Percentiles rank a stretch among this genome's conserved stretches.
Evolutionary conservation across 2,797 vertebrate species (phyloP).

Genomic region (Anguilla megastoma): DNA sequence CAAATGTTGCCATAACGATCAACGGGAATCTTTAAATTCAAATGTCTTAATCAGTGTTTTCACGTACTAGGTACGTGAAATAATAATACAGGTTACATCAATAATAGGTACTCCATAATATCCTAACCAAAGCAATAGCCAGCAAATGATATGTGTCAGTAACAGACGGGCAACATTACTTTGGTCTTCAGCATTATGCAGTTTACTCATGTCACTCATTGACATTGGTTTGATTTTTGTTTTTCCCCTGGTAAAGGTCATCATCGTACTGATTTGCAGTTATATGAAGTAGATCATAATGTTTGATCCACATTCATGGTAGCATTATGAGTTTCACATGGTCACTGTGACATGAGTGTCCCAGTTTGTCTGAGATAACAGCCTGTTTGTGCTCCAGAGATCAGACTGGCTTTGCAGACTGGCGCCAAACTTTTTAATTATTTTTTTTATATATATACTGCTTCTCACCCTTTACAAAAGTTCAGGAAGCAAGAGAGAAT

Average conservation of each 20-base stretch:
- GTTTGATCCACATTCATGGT: not conserved
- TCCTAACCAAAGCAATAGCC: too few relatives aligned
- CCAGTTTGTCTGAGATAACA: not conserved
- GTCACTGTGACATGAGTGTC: not conserved
- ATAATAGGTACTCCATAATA: too few relatives aligned
- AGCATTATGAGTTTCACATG: conserved; percentile 11
- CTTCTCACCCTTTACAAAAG: not conserved
- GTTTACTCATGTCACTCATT: not conserved
- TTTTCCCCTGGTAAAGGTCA: not conserved
- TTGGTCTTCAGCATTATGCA: not conserved
- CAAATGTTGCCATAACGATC: not conserved
- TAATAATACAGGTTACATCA: too few relatives aligned
- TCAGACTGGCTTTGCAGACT: not conserved
- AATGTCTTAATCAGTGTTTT: too few relatives aligned
- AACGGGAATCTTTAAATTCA: not conserved
- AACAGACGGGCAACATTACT: not conserved
- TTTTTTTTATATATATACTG: not conserved
- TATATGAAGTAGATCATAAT: not conserved
- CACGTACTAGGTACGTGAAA: too few relatives aligned
- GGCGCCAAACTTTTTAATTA: not conserved
- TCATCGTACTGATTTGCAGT: not conserved
- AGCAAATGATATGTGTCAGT: not conserved
- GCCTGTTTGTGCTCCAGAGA: not conserved
- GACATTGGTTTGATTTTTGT: not conserved
- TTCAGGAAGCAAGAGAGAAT: not conserved